phyloP scores from a whole-genome alignment of 2,797 vertebrate species.

The Sebastes variabilis region DNA sequence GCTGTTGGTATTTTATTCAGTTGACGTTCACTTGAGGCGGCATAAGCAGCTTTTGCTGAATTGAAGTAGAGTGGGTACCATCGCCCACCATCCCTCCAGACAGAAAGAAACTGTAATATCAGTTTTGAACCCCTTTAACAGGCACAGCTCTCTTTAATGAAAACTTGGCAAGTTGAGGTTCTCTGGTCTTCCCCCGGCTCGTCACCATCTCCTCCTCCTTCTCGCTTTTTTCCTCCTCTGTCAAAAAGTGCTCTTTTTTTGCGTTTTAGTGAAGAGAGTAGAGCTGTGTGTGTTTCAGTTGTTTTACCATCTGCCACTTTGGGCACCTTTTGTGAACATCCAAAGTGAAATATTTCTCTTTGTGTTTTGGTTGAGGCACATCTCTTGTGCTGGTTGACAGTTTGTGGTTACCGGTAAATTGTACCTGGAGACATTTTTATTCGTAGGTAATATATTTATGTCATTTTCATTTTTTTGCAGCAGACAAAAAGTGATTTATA shows the following conservation, averaged over 20 bases:
- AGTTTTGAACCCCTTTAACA: not conserved
- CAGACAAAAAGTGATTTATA: not conserved
- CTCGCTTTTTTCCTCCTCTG: not conserved
- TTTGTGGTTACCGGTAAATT: not conserved
- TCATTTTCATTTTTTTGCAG: not conserved
- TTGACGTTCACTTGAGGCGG: not conserved
- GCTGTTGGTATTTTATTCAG: not conserved
- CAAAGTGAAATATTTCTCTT: too few relatives aligned
- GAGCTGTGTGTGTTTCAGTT: not conserved
- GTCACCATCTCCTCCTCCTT: not conserved
- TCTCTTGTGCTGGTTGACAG: not conserved
- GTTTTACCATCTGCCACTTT: not conserved
- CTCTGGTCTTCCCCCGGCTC: not conserved
- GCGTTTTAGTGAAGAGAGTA: not conserved
- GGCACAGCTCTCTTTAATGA: conserved; percentile 2
- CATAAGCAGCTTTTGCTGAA: not conserved
- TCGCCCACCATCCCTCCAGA: not conserved
- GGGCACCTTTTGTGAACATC: too few relatives aligned
- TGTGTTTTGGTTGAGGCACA: too few relatives aligned
- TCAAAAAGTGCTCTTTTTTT: not conserved
- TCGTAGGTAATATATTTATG: not conserved
- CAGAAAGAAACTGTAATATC: not conserved
- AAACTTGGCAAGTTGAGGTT: not conserved
- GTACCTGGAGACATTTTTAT: not conserved
- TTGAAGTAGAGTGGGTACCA: not conserved